These are phyloP conservation scores for Maniola jurtina DNA, from an alignment of 1,140 invertebrate genomes.

Conservation along the genomic window DNA sequence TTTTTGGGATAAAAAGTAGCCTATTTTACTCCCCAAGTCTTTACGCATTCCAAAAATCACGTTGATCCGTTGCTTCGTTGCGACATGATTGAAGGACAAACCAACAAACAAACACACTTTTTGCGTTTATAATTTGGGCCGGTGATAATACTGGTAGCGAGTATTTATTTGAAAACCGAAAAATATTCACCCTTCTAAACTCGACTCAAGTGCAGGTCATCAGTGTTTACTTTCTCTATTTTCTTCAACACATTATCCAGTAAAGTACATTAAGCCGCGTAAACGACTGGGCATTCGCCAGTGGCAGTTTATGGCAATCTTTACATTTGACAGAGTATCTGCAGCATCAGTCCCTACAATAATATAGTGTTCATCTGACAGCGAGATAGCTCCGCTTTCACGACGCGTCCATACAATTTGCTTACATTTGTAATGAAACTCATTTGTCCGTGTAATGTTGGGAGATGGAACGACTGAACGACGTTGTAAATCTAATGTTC, in stretches of 20 bases:
- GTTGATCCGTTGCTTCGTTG: too few relatives aligned
- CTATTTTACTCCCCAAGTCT: too few relatives aligned
- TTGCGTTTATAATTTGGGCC: too few relatives aligned
- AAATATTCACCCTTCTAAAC: background rate
- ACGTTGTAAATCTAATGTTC: background rate
- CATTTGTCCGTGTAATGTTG: constrained; percentile 55
- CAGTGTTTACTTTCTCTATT: constrained; percentile 8
- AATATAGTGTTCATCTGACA: constrained; percentile 29
- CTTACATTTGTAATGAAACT: constrained; percentile 43
- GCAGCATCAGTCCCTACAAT: constrained; percentile 15
- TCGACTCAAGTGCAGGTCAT: background rate
- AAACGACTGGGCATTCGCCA: constrained; percentile 9
- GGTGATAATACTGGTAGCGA: too few relatives aligned
- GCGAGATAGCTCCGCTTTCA: constrained; percentile 57
- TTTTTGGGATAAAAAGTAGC: too few relatives aligned
- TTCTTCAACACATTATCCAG: constrained; percentile 6
- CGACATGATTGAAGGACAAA: too few relatives aligned
- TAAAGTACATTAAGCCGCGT: background rate
- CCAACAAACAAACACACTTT: too few relatives aligned
- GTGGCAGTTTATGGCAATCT: constrained; percentile 19
- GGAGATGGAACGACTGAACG: constrained; percentile 26
- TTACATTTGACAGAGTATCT: constrained; percentile 23
- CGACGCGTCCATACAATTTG: constrained; percentile 52
- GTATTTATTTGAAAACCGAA: too few relatives aligned
- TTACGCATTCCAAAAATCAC: too few relatives aligned